Conservation (phyloP, 1,140 invertebrate species). For the Metaphire vulgaris region DNA sequence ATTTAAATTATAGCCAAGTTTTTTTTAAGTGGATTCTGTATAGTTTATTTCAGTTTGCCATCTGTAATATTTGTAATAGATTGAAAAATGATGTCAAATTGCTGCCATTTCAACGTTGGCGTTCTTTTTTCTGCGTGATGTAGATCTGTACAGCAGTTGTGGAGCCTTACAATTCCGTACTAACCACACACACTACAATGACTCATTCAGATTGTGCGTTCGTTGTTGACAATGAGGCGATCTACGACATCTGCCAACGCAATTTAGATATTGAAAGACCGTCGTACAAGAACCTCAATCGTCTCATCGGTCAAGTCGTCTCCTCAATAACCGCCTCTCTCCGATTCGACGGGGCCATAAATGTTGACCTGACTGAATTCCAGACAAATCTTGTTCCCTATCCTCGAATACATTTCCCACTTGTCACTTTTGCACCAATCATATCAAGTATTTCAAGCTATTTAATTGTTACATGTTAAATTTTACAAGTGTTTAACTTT, state of each 20-base stretch:
- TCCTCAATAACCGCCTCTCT: constrained; percentile 59
- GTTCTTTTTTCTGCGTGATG: no score
- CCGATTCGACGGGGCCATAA: constrained; percentile 66
- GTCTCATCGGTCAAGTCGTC: constrained; percentile 53
- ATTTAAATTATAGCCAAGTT: no score
- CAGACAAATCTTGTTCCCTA: constrained; percentile 61
- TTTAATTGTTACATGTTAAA: no score
- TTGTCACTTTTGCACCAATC: constrained; percentile 25
- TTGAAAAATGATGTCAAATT: no score
- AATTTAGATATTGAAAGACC: constrained; percentile 39
- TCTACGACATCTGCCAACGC: constrained; percentile 41
- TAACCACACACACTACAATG: constrained; percentile 44
- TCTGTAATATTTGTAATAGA: no score
- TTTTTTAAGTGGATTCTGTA: no score
- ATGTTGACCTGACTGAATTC: constrained; percentile 66
- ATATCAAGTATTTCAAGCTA: constrained; percentile 32
- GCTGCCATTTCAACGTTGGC: no score
- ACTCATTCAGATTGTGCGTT: constrained; percentile 47
- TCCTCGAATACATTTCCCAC: constrained; percentile 24
- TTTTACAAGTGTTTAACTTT: no score
- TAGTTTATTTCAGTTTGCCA: no score
- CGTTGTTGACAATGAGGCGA: constrained; percentile 45
- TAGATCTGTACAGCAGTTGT: constrained; percentile 6
- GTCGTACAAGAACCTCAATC: constrained; percentile 45
- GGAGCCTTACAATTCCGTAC: constrained; percentile 11